Conservation (phyloP, 2,113 vertebrate genomes). For the Muntiacus muntjak region DNA sequence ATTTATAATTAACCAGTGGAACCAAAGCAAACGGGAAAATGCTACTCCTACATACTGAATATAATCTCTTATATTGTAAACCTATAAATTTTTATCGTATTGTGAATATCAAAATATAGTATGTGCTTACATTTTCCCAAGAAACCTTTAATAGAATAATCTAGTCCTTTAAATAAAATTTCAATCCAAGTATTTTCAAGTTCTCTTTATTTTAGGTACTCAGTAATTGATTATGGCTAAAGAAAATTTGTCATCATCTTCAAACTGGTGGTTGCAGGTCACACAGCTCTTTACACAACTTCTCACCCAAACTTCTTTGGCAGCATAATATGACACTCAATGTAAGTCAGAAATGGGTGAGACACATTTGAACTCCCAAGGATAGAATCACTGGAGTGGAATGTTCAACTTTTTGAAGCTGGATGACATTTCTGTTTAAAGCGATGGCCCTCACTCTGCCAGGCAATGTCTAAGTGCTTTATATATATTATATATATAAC, state of each 20-base stretch:
- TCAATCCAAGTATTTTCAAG: background rate
- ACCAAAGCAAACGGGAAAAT: conserved; percentile 22
- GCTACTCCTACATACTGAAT: background rate
- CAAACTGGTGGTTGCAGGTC: background rate
- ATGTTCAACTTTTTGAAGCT: background rate
- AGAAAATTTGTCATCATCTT: background rate
- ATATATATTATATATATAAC: background rate
- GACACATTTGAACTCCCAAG: background rate
- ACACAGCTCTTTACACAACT: background rate
- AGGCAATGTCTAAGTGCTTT: background rate
- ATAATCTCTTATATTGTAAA: background rate
- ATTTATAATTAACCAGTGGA: background rate
- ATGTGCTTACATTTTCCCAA: background rate
- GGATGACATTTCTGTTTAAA: background rate
- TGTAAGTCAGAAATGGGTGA: background rate
- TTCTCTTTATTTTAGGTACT: background rate
- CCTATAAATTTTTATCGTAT: background rate
- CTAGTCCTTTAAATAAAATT: background rate
- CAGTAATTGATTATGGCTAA: background rate
- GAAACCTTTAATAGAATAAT: background rate
- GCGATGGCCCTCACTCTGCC: background rate
- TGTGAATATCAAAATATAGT: background rate
- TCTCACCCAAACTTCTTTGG: background rate
- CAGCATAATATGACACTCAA: background rate
- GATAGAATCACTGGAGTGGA: background rate